A percentile compares a stretch with the other conserved stretches of the same genome.
phyloP scores from a whole-genome alignment of 2,113 vertebrate species.

The Mustela lutreola region DNA sequence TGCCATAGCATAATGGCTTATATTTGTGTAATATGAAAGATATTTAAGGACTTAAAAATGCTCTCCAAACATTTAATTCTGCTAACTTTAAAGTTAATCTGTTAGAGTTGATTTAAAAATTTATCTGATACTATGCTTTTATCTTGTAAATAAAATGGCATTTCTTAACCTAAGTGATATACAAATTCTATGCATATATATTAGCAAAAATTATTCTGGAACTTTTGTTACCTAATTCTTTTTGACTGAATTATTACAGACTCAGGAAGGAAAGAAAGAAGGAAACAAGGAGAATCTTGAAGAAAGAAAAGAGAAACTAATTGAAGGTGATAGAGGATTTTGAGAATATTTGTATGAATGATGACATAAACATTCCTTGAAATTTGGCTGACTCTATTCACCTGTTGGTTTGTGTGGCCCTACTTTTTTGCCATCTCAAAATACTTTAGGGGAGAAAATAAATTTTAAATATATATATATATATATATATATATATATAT shows the following conservation, averaged over 20 bases:
- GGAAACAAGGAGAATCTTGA: background rate
- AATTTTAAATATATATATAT: background rate
- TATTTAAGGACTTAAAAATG: background rate
- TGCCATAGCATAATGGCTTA: background rate
- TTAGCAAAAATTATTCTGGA: constrained; percentile 28
- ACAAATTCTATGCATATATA: background rate
- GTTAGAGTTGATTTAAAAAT: background rate
- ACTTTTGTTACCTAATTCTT: constrained; percentile 20
- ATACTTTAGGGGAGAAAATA: constrained; percentile 43
- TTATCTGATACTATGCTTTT: constrained; percentile 4
- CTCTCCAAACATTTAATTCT: constrained; percentile 31
- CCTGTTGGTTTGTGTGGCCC: background rate
- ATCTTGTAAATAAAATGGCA: constrained; percentile 46
- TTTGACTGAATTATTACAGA: background rate
- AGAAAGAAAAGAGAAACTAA: background rate
- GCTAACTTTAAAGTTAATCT: background rate
- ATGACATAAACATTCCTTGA: background rate
- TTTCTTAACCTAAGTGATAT: constrained; percentile 38
- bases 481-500: too few species aligned
- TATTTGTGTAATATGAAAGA: background rate
- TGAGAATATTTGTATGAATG: background rate
- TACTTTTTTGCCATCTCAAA: constrained; percentile 23
- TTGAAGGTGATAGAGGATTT: constrained; percentile 7
- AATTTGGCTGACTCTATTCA: background rate
- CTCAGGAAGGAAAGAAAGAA: background rate